Evolutionary conservation across 1,140 invertebrate species (phyloP).

Genomic region (Cyclargus thomasi): DNA sequence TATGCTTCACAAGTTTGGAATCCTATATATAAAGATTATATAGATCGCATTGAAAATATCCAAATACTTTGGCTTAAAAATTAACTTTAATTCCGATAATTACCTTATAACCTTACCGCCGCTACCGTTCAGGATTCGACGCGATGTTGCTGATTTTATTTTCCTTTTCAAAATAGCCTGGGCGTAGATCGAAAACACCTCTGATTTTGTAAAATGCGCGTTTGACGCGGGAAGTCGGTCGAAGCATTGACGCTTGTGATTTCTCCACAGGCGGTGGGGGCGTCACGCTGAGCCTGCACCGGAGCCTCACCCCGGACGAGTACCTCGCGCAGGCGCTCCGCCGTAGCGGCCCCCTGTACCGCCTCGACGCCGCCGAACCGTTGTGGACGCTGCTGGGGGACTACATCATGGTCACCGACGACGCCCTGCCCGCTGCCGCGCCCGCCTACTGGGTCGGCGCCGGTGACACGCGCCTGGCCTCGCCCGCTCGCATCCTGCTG

Average conservation of each 20-base stretch:
- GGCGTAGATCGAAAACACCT: too few species aligned
- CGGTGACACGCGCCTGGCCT: background rate
- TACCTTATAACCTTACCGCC: too few species aligned
- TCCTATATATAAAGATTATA: background rate
- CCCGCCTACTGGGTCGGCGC: background rate
- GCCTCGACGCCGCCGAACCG: background rate
- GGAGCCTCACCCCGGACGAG: background rate
- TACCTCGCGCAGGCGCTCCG: conserved; percentile 1
- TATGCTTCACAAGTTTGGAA: too few species aligned
- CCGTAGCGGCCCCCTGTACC: background rate
- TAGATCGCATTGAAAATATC: too few species aligned
- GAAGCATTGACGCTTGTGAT: too few species aligned
- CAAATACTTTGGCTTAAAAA: too few species aligned
- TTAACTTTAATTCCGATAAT: too few species aligned
- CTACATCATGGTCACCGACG: background rate
- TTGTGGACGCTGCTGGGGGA: conserved; percentile 3
- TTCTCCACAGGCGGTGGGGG: background rate
- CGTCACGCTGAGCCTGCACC: background rate
- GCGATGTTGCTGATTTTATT: too few species aligned
- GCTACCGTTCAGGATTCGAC: too few species aligned
- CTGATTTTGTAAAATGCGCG: too few species aligned
- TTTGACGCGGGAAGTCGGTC: background rate
- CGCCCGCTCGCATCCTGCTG: background rate
- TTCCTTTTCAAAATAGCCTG: background rate
- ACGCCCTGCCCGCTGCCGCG: background rate